Evolutionary conservation across 2,888 invertebrate species (phyloP).

Genomic region (Deladenus siricidicola): DNA sequence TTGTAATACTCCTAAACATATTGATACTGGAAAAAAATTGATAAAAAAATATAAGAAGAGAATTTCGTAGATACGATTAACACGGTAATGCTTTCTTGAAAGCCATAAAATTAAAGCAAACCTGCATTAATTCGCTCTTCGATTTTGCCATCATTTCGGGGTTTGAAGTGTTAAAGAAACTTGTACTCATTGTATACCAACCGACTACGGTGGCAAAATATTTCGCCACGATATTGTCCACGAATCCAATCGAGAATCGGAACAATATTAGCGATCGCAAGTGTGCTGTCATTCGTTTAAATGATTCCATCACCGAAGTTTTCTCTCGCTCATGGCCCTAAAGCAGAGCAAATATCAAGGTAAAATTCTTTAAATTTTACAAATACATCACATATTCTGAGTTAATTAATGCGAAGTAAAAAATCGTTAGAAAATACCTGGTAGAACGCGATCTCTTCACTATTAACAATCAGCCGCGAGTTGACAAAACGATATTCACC

Average conservation of each 20-base stretch:
- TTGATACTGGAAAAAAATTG: no score
- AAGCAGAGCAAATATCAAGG: constrained; percentile 8
- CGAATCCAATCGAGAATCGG: constrained; percentile 69
- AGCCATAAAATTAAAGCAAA: neutral
- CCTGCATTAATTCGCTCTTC: constrained; percentile 71
- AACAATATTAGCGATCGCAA: constrained; percentile 33
- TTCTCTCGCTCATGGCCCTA: constrained; percentile 68
- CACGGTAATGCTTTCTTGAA: neutral
- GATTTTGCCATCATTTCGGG: constrained; percentile 66
- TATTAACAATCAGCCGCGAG: constrained; percentile 87
- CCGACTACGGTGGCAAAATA: constrained; percentile 90
- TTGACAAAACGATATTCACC: constrained; percentile 96
- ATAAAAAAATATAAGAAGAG: neutral
- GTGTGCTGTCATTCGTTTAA: constrained; percentile 67
- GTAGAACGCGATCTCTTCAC: constrained; percentile 77
- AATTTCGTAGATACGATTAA: neutral
- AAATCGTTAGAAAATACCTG: constrained; percentile 54
- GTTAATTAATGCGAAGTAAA: neutral
- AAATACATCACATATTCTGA: no score
- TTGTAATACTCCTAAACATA: constrained; percentile 79
- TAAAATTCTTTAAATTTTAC: constrained; percentile 3
- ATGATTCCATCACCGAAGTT: constrained; percentile 75
- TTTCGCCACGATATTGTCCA: constrained; percentile 92
- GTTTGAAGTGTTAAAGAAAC: constrained; percentile 75
- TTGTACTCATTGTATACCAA: constrained; percentile 85